Percentiles rank a stretch among this genome's conserved stretches.
These are phyloP conservation scores for Peribatodes rhomboidaria DNA, from an alignment of 2,888 invertebrate genomes.

Conservation along the genomic window DNA sequence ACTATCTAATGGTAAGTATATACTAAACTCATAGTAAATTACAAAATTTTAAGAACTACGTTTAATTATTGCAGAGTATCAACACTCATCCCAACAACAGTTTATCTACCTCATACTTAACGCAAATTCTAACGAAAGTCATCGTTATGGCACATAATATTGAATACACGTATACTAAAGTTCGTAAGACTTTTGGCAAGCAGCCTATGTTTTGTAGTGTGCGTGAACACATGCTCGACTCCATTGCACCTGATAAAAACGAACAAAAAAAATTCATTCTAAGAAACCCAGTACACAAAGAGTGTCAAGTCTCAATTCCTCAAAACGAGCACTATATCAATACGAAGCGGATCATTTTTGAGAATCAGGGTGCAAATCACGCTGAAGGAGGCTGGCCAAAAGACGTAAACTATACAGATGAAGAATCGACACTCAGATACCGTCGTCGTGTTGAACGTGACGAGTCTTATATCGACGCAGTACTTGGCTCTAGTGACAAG, in stretches of 20 bases:
- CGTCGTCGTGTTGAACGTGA: conserved; percentile 92
- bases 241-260: conserved; percentile 60
- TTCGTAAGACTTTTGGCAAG: conserved; percentile 75
- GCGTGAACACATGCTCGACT: conserved; percentile 63
- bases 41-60: too few species aligned
- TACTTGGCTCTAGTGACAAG: conserved; percentile 80
- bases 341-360: conserved; percentile 83
- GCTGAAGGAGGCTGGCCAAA: conserved; percentile 94
- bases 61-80: neutral
- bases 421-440: conserved; percentile 89
- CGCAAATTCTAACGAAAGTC: neutral
- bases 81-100: neutral
- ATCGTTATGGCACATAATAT: conserved; percentile 1
- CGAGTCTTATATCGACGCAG: conserved; percentile 89
- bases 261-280: conserved; percentile 70
- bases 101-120: neutral
- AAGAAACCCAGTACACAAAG: conserved; percentile 78
- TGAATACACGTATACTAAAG: conserved; percentile 67
- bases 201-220: conserved; percentile 74
- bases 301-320: conserved; percentile 65
- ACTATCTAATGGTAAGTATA: too few species aligned
- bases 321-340: conserved; percentile 81
- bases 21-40: too few species aligned
- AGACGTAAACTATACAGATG: conserved; percentile 87
- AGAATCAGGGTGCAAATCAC: conserved; percentile 88